Evolutionary conservation across 2,797 vertebrate species (phyloP).

Genomic region (Thamnophis elegans): DNA sequence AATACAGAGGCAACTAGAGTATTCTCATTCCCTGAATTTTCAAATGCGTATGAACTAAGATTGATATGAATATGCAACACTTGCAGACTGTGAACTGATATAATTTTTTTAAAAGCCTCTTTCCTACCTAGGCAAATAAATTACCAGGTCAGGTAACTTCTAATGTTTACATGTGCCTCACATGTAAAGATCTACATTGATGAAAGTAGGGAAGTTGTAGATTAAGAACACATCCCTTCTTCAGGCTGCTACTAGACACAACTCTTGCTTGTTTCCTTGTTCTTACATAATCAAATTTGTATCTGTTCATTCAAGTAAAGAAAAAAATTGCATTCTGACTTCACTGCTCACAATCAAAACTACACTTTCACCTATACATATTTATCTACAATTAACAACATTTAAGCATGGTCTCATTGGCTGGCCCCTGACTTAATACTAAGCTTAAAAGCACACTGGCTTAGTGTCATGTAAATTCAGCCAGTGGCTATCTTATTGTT

Average conservation of each 20-base stretch:
- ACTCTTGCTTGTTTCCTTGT: not conserved
- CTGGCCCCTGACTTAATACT: not conserved
- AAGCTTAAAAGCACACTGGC: not conserved
- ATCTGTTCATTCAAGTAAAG: not conserved
- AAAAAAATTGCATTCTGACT: not conserved
- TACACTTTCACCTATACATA: not conserved
- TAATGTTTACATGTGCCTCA: not conserved
- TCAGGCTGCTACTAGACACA: not conserved
- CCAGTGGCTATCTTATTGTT: not conserved
- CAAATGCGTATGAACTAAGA: slow-evolving; percentile 61
- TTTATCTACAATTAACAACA: not conserved
- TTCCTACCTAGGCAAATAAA: slow-evolving; percentile 38
- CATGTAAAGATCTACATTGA: not conserved
- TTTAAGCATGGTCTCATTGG: not conserved
- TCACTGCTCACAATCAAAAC: not conserved
- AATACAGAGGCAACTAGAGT: slow-evolving; percentile 63
- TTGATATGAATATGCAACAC: slow-evolving; percentile 71
- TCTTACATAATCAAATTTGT: not conserved
- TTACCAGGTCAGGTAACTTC: not conserved
- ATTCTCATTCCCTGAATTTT: slow-evolving; percentile 69
- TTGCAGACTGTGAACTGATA: slow-evolving; percentile 46
- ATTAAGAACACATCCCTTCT: slow-evolving; percentile 33
- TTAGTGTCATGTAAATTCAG: not conserved
- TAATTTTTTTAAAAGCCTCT: slow-evolving; percentile 16
- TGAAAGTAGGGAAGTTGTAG: slow-evolving; percentile 4